Evolutionary conservation across 1,140 invertebrate genomes (phyloP), one percentile per base, ranked within the genome.

Genomic region (Acromyrmex echinatior): DNA sequence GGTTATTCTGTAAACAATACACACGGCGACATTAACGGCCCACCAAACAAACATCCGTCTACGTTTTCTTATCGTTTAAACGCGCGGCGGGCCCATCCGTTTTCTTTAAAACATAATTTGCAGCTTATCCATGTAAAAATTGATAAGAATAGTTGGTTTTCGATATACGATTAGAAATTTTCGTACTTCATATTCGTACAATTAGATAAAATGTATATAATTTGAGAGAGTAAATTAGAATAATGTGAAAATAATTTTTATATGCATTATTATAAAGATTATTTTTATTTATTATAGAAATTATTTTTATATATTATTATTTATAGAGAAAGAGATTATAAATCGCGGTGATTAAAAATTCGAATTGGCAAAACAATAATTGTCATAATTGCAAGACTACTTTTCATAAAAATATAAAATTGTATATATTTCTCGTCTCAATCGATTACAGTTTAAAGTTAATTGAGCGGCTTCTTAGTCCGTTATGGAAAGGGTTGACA

Each of bases 41-140:
- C 88, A 91, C 86, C 91, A 93, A 92, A 93, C 92, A 93, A 93
- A 93, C 91, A 92, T 93, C 92, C 92, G 92, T 85, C 87, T 86
- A 85, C 70, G 85, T 70, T 91, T 81, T 92, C 87, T 90, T 90
- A 87, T 91, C 89, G 71, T 91, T 89, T 76, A 66, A 92, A 87
- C 68, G 79, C 51, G 18, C 80, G 73, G 28, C 80, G 3, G 80
- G 56, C 70, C 80, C 80, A 76, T 84, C 56, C 80, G 68, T n/a
- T 14, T 45, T 84, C 70, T 62, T 84, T 58, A 49, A 62, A 74
- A 62, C 6, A 70, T 39, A 62, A 62, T 62, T 62, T 31, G 14
- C 39, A 45, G n/a, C 31, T 70, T 70, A 31, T 56, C 10, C 7
- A 16, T 82, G 10, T 71, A 49, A 82, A 60, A 60, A 14, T 82